These are phyloP conservation scores for Ennomos erosarius DNA, from an alignment of 2,888 invertebrate genomes.

Conservation along the genomic window DNA sequence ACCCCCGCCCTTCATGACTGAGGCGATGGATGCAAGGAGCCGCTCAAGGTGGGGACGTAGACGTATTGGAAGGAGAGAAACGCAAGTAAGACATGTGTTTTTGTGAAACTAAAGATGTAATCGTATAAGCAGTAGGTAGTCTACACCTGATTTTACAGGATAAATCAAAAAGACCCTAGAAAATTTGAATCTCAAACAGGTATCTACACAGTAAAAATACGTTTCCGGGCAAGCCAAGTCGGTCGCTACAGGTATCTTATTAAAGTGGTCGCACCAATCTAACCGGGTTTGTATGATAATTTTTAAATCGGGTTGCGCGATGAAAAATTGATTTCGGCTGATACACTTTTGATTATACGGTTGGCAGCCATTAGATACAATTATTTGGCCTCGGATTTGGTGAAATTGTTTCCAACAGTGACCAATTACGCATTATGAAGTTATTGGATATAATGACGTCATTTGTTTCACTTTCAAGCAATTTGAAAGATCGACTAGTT, in stretches of 20 bases:
- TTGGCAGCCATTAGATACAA: constrained; percentile 75
- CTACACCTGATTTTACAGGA: no score
- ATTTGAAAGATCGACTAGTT: background rate
- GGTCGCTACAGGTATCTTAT: constrained; percentile 39
- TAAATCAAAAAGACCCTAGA: no score
- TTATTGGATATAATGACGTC: constrained; percentile 35
- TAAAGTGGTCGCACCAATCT: constrained; percentile 51
- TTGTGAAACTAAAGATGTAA: no score
- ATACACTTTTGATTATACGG: constrained; percentile 81
- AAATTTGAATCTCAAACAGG: background rate
- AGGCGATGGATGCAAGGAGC: no score
- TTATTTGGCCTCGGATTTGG: constrained; percentile 66
- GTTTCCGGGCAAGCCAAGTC: constrained; percentile 17
- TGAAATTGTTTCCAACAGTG: constrained; percentile 56
- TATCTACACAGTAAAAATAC: background rate
- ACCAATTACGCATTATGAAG: constrained; percentile 46
- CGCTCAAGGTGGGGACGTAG: no score
- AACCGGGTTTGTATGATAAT: constrained; percentile 76
- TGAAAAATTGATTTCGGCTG: constrained; percentile 83
- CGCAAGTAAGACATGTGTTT: no score
- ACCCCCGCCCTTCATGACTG: no score
- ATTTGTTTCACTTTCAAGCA: constrained; percentile 39
- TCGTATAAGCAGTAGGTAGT: no score
- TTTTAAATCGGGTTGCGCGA: constrained; percentile 73
- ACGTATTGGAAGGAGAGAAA: no score